Conservation (phyloP, 2,888 invertebrate genomes). For the Cyclophora albipunctata region DNA sequence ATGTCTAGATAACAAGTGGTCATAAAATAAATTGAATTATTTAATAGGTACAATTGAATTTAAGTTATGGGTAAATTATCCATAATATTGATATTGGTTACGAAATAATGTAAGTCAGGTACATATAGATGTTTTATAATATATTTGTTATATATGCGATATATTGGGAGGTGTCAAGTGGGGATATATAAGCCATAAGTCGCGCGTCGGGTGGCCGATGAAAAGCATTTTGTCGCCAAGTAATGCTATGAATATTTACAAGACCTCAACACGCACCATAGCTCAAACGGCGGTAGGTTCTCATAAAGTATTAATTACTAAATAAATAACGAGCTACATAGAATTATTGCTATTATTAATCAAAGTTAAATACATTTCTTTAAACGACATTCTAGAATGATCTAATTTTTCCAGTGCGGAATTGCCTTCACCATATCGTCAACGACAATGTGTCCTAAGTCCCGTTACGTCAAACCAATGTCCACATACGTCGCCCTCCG, state of each 20-base stretch:
- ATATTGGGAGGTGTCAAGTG: conserved; percentile 41
- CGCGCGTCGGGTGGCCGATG: conserved; percentile 63
- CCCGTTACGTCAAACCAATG: too few relatives aligned
- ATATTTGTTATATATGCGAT: conserved; percentile 1
- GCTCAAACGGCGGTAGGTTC: conserved; percentile 14
- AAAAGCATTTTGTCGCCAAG: conserved; percentile 57
- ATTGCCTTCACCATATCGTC: too few relatives aligned
- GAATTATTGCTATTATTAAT: background rate
- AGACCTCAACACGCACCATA: conserved; percentile 40
- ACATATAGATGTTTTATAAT: too few relatives aligned
- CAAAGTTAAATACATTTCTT: background rate
- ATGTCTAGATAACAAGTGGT: too few relatives aligned
- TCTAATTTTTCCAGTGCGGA: too few relatives aligned
- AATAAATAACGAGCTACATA: conserved; percentile 9
- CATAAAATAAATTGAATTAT: too few relatives aligned
- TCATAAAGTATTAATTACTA: conserved; percentile 20
- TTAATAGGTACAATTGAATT: conserved; percentile 3
- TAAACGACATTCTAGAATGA: too few relatives aligned
- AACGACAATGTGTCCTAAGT: too few relatives aligned
- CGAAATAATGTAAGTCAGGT: too few relatives aligned
- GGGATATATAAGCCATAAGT: conserved; percentile 43
- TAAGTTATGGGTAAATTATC: too few relatives aligned
- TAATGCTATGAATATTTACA: conserved; percentile 63
- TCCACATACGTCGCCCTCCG: too few relatives aligned
- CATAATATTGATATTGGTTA: too few relatives aligned